These are phyloP conservation scores for Arvicanthis niloticus DNA, from an alignment of 2,113 vertebrate genomes.

Conservation along the genomic window DNA sequence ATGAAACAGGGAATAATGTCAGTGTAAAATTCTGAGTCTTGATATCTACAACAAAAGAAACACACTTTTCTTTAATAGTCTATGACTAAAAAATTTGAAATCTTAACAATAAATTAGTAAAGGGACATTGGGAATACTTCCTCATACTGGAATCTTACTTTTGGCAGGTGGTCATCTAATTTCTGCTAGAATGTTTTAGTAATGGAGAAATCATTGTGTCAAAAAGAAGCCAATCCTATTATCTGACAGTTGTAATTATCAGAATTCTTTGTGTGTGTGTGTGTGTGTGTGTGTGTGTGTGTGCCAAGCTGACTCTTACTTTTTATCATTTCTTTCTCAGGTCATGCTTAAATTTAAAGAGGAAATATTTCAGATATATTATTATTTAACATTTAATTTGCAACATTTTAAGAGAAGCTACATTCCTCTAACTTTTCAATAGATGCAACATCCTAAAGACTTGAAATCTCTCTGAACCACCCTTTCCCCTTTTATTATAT, in stretches of 20 bases:
- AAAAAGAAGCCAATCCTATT: conserved; percentile 27
- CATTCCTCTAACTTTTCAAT: neutral
- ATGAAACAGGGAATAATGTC: neutral
- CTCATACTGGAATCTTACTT: neutral
- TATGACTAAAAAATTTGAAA: conserved; percentile 49
- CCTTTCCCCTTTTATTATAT: neutral
- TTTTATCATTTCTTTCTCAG: neutral
- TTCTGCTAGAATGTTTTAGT: neutral
- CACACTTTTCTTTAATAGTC: neutral
- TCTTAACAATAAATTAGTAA: conserved; percentile 9
- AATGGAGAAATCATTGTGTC: neutral
- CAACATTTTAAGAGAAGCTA: neutral
- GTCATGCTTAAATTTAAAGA: neutral
- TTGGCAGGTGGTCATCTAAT: neutral
- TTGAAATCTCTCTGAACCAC: neutral
- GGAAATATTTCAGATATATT: neutral
- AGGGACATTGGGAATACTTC: conserved; percentile 1
- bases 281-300: too few species aligned
- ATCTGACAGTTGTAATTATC: neutral
- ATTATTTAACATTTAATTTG: conserved; percentile 1
- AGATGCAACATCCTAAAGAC: neutral
- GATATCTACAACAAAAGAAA: conserved; percentile 1
- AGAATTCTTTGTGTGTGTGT: neutral
- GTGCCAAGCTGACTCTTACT: too few species aligned
- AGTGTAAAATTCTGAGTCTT: neutral